Evolutionary conservation across 2,797 vertebrate genomes (phyloP), one percentile per base, ranked within the genome.

Genomic region (Channa striata): DNA sequence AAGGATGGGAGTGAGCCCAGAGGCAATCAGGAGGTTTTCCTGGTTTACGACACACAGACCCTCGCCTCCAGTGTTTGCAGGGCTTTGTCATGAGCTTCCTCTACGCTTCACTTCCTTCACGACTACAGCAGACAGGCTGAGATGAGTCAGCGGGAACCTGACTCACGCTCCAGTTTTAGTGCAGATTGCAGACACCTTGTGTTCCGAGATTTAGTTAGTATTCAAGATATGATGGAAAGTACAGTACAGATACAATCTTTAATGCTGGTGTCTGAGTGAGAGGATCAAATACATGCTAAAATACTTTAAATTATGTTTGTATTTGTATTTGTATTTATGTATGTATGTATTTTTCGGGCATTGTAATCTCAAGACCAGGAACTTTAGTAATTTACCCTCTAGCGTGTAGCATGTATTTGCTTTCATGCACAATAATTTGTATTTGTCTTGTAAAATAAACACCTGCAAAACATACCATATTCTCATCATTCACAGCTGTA

Each of bases 81-180:
- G 17, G 77, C 51, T 88, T 82, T 86, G 82, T 89, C 86, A 79
- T n/a, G 0, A 74, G 83, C 82, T 90, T 90, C 87, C 89, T 81
- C 65, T 56, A 72, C 30, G 11, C 81, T 82, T 37, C 60, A 67
- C 78, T 90, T 91, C 90, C 86, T 85, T 64, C 65, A 59, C 53
- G 49, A 25, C 77, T 61, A 21, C 47, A 75, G 73, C 82, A 89
- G 84, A 87, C 86, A 71, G 75, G 65, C 83, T 61, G 48, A 49
- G 63, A 83, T 92, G 90, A 93, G 67, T 92, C 91, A 92, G 83
- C 78, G 53, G 7, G 66, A 44, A 64, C 23, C 65, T 81, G 85
- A 83, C 72, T 87, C 86, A 91, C 61, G 10, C 52, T 61, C 60
- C 11, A 11, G 42, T 58, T 87, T 85, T 73, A 86, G 53, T 70